Evolutionary conservation across 2,797 vertebrate genomes (phyloP).

Genomic region (Garrulus glandarius): DNA sequence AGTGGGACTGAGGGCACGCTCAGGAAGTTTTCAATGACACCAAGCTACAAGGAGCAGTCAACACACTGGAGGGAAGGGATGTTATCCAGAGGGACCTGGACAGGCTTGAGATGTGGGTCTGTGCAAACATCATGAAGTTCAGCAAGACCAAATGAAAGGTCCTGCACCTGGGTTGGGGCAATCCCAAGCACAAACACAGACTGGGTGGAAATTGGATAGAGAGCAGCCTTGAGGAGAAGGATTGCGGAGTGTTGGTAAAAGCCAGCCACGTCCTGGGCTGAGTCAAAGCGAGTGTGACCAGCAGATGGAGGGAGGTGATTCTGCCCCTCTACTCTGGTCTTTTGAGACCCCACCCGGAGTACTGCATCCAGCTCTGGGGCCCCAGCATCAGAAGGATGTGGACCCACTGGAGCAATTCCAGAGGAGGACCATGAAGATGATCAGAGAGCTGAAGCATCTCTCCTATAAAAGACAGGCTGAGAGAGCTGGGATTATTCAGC

Average conservation of each 20-base stretch:
- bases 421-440: background rate
- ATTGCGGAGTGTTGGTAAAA: background rate
- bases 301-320: background rate
- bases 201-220: background rate
- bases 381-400: background rate
- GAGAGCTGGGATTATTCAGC: background rate
- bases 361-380: background rate
- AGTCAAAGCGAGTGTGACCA: background rate
- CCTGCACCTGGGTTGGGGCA: background rate
- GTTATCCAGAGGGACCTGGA: background rate
- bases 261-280: background rate
- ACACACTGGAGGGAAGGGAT: background rate
- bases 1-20: background rate
- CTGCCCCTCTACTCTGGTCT: background rate
- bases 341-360: background rate
- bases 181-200: background rate
- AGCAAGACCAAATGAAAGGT: background rate
- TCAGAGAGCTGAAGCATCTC: background rate
- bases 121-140: background rate
- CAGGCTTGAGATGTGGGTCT: background rate
- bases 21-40: background rate
- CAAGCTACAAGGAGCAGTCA: background rate
- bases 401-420: background rate
- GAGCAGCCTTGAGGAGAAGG: background rate
- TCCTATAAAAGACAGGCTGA: background rate